Conservation (phyloP, 2,797 vertebrate species). For the Alcedo quadribrachys region DNA sequence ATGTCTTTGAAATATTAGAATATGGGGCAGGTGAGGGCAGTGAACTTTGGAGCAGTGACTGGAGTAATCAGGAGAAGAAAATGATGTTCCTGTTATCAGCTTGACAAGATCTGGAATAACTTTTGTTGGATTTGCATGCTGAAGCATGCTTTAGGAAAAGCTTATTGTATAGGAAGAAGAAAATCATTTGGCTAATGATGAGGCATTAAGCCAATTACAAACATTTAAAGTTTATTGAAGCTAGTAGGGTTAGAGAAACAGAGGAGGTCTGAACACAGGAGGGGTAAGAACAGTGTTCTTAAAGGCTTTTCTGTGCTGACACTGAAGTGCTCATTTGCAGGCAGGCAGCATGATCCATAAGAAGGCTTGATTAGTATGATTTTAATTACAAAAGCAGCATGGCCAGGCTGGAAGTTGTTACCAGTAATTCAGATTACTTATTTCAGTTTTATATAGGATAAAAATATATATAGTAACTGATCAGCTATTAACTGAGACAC, state of each 20-base stretch:
- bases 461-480: not conserved
- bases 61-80: not conserved
- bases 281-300: not conserved
- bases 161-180: not conserved
- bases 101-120: not conserved
- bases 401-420: not conserved
- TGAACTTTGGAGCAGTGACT: not conserved
- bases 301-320: not conserved
- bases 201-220: not conserved
- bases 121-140: not conserved
- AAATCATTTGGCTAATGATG: not conserved
- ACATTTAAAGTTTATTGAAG: not conserved
- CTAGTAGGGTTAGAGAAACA: not conserved
- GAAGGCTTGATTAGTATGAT: not conserved
- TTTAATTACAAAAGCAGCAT: not conserved
- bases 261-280: not conserved
- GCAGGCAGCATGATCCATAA: not conserved
- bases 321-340: not conserved
- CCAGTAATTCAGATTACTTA: not conserved
- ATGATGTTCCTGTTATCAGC: not conserved
- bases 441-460: not conserved
- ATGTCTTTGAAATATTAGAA: not conserved
- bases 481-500: not conserved
- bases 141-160: not conserved
- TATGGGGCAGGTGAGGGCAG: not conserved